Evolutionary conservation across 2,797 vertebrate species (phyloP).

Genomic region (Amniataba percoides): DNA sequence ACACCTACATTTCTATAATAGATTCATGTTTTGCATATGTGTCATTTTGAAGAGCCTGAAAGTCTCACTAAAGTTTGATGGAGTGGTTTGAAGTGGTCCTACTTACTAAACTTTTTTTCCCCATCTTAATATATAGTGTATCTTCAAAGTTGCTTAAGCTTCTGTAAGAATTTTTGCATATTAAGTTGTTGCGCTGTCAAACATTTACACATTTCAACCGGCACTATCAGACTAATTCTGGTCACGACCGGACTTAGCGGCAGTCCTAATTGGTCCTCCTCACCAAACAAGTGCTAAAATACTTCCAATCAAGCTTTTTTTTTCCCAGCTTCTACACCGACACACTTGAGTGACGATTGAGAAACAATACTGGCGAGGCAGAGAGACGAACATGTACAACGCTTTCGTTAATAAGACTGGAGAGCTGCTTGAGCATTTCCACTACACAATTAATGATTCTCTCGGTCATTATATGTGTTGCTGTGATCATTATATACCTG

Average conservation of each 20-base stretch:
- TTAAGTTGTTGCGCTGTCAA: not conserved
- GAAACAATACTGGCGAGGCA: not conserved
- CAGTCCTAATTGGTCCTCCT: conserved; percentile 31
- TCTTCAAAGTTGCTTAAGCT: conserved; percentile 6
- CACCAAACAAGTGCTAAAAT: conserved; percentile 26
- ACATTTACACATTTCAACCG: not conserved
- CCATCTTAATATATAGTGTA: not conserved
- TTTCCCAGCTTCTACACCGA: not conserved
- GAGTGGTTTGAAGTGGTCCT: not conserved
- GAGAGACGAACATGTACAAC: conserved; percentile 8
- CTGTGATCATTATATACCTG: not conserved
- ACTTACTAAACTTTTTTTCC: not conserved
- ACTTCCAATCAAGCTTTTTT: not conserved
- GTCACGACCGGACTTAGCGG: not conserved
- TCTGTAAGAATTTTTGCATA: conserved; percentile 9
- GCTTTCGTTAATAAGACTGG: conserved; percentile 13
- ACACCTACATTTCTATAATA: not conserved
- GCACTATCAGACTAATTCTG: not conserved
- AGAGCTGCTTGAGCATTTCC: not conserved
- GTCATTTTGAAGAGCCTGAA: not conserved
- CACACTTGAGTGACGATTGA: conserved; percentile 18
- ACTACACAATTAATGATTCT: conserved; percentile 9
- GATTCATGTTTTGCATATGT: not conserved
- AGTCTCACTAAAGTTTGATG: not conserved
- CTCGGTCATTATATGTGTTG: conserved; percentile 1